Conservation (phyloP, 2,797 vertebrate genomes). For the Onychomys arenicola region DNA sequence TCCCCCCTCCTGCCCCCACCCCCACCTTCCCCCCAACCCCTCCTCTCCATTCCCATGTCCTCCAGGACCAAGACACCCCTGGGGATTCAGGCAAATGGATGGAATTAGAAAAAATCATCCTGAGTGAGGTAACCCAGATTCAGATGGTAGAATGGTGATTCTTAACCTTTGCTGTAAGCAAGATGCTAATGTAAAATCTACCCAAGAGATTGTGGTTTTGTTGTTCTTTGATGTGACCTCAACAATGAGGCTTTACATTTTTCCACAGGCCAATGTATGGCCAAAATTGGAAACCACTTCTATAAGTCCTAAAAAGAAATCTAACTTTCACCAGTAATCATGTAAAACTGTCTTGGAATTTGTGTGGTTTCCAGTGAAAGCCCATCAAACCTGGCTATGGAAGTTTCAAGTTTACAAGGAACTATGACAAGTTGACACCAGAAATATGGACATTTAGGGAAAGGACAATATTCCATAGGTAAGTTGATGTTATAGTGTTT, state of each 20-base stretch:
- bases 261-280: not conserved
- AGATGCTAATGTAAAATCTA: not conserved
- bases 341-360: not conserved
- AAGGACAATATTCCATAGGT: not conserved
- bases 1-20: too few species aligned
- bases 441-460: not conserved
- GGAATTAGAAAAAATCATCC: too few species aligned
- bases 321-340: not conserved
- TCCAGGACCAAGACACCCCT: too few species aligned
- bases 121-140: too few species aligned
- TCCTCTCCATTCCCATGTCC: too few species aligned
- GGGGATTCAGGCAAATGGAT: too few species aligned
- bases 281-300: not conserved
- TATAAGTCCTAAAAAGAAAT: not conserved
- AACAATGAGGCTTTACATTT: not conserved
- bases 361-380: not conserved
- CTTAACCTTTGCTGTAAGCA: not conserved
- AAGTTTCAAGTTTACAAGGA: not conserved
- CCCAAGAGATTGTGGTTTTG: not conserved
- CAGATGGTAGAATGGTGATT: too few species aligned
- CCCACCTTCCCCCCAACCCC: too few species aligned
- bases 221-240: not conserved
- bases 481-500: not conserved
- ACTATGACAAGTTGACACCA: too few species aligned
- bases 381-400: not conserved